Base-by-base conservation (phyloP, 2,113 vertebrate species). In the Syngnathus typhle region DNA sequence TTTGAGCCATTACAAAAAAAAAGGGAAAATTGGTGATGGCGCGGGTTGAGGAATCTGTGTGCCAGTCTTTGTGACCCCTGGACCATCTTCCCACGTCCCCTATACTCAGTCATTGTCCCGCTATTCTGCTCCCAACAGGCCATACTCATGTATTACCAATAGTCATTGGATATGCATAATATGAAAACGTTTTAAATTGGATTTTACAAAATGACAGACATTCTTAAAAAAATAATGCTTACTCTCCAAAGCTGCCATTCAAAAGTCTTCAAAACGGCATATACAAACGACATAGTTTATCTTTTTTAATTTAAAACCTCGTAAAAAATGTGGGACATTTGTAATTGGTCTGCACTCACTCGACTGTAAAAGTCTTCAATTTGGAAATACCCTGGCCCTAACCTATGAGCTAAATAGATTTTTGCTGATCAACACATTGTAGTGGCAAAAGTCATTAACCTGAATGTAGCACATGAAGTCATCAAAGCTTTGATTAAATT, bases 141-240 rank as follows among this genome's bases (percentile, higher is more conserved):
- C 81, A 47, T 47, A 16, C 44, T 47, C 44, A 47, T 47, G 3
- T 43, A 47, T 47, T 47, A 16, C 6, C 44, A 47, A 15, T 47
- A 90, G 92, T 91, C 88, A 88, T 93, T 92, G 94, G 91, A 94
- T 91, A 92, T 92, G 91, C 93, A 92, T 92, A 85, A 90, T 86
- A 91, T 90, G 88, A 74, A 23, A 12, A 63, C 0, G 60, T 27
- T 36, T n/a, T 9, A 3, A 36, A 58, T 16, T 16, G 15, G 13
- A 36, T 2, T 58, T 58, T 58, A 58, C 6, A 58, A 18, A 36
- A 58, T 58, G 52, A 55, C 11, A 11, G 21, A 0, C 11, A 27
- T 55, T 23, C 23, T 55, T 13, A 4, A 32, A 32, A 32, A 13
- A 56, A 32, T 27, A 6, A 58, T 6, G 18, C 27, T 5, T 13